Evolutionary conservation across 53 echinoderm and acorn worm species (phyloP), one percentile per base, ranked within the genome.

Genomic region (Arbacia lixula): DNA sequence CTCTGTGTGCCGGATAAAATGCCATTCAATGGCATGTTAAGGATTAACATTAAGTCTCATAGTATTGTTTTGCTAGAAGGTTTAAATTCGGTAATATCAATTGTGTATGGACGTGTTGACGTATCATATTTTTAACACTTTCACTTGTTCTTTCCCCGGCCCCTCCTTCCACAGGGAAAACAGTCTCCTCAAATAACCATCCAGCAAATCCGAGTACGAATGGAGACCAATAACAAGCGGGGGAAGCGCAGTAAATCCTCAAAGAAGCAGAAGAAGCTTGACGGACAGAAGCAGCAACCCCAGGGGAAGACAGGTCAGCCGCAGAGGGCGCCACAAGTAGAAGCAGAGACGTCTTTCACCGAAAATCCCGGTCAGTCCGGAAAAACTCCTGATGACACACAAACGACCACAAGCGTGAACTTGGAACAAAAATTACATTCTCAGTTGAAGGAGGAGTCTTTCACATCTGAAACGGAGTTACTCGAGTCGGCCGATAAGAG

Each of bases 391-490:
- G n/a, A 34, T 12, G 50, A 60, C 30, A 64, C 64, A 3, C 32
- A 63, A 12, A 10, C 63, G 8, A 17, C 82, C 4, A 63, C 33
- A 21, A 64, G 63, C 21, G 82, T 81, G 5, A 64, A 10, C 6
- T 64, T 81, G 14, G 82, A 64, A 9, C 62, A 81, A 33, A 64
- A 41, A 2, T 19, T 63, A 11, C 34, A 19, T 46, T 31, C 82
- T 46, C 28, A 25, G 30, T 22, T 42, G 4, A 81, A 63, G 6
- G 49, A 42, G 6, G 82, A 81, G 16, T 81, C 82, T 30, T 81
- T 81, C 50, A 81, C 82, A 42, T 81, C 82, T 8, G 82, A 81
- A 63, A 81, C 82, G 5, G 82, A 81, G 41, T 64, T 81, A 28
- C 64, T 81, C 17, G 64, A 22, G 9, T 22, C 64, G 33, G 9